phyloP scores from a whole-genome alignment of 1,140 invertebrate genomes.

The Lasaia peninsularis region DNA sequence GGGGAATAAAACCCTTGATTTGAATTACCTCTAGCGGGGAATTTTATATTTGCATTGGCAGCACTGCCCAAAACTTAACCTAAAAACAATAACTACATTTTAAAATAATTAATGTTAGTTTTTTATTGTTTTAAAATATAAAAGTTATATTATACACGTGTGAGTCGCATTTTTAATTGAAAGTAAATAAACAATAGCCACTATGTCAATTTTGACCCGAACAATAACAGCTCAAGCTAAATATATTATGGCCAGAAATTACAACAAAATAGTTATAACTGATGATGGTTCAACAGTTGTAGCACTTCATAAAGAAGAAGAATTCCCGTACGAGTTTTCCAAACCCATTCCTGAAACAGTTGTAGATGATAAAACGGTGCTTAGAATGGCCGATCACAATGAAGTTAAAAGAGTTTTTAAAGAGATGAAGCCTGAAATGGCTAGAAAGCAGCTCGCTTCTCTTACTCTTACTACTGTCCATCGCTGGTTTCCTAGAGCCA shows the following conservation, averaged over 20 bases:
- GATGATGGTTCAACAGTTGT: slow-evolving; percentile 87
- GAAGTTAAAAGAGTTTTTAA: slow-evolving; percentile 82
- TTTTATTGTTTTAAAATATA: no score
- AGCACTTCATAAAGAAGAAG: slow-evolving; percentile 90
- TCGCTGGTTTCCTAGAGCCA: slow-evolving; percentile 85
- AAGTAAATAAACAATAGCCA: slow-evolving; percentile 13
- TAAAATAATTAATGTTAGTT: no score
- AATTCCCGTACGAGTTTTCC: slow-evolving; percentile 91
- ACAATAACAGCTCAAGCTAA: slow-evolving; percentile 20
- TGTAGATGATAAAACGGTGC: slow-evolving; percentile 67
- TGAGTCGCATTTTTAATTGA: not conserved
- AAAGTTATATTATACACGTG: not conserved
- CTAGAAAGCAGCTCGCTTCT: slow-evolving; percentile 83
- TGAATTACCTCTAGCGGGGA: no score
- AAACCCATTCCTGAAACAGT: slow-evolving; percentile 81
- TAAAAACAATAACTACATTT: no score
- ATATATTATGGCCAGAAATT: slow-evolving; percentile 39
- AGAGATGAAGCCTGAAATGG: slow-evolving; percentile 78
- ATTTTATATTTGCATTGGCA: no score
- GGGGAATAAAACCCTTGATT: no score
- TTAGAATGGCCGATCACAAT: slow-evolving; percentile 81
- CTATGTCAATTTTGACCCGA: slow-evolving; percentile 46
- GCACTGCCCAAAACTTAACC: no score
- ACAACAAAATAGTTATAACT: slow-evolving; percentile 80
- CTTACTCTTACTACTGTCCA: slow-evolving; percentile 89